A percentile compares a stretch with the other conserved stretches of the same genome.
These are phyloP conservation scores for Somateria mollissima DNA, from an alignment of 2,797 vertebrate species.

Conservation along the genomic window DNA sequence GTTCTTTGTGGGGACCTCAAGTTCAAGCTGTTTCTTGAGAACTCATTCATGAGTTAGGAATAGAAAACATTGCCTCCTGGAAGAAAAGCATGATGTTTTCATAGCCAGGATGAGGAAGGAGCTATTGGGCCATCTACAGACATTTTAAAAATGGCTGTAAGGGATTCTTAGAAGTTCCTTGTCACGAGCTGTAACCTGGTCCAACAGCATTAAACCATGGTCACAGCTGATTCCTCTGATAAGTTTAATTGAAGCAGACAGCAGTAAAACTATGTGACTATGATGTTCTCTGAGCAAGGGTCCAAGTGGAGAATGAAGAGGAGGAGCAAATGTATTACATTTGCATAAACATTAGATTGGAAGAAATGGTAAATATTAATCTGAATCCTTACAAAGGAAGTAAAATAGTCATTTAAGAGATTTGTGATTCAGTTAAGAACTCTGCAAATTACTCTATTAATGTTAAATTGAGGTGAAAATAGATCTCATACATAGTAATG, in stretches of 20 bases:
- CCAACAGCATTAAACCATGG: background rate
- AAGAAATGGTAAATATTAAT: conserved; percentile 22
- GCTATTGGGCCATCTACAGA: background rate
- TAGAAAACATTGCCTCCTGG: background rate
- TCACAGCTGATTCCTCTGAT: background rate
- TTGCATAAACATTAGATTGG: conserved; percentile 13
- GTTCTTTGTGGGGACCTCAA: background rate
- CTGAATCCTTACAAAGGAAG: background rate
- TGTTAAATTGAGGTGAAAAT: conserved; percentile 66
- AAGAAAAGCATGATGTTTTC: background rate
- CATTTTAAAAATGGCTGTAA: background rate
- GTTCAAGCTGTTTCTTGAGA: background rate
- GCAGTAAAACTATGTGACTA: background rate
- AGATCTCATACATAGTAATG: conserved; percentile 62
- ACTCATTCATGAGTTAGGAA: background rate
- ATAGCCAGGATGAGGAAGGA: background rate
- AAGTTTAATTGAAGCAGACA: background rate
- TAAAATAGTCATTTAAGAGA: conserved; percentile 47
- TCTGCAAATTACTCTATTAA: conserved; percentile 62
- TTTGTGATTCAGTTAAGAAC: conserved; percentile 35
- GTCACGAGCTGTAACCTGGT: background rate
- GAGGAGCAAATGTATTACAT: background rate
- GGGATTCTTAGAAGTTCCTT: background rate
- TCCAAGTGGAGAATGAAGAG: background rate
- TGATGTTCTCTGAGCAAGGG: background rate